Evolutionary conservation across 2,797 vertebrate genomes (phyloP).

Genomic region (Poeciliopsis presidionis): DNA sequence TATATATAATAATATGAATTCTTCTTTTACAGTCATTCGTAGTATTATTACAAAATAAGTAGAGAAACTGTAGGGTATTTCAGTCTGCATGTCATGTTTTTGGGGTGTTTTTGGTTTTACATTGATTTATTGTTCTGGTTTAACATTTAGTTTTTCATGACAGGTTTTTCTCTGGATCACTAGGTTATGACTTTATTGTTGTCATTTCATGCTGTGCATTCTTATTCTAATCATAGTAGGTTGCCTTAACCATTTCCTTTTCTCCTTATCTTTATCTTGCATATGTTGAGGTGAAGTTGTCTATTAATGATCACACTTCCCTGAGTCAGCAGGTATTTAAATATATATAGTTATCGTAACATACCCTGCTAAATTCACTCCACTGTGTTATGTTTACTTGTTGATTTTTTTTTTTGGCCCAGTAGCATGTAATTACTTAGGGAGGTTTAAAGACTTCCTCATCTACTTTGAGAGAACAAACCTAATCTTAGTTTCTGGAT

Average conservation of each 20-base stretch:
- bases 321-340: background rate
- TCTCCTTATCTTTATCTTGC: background rate
- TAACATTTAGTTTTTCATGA: background rate
- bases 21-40: slow-evolving; percentile 33
- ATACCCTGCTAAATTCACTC: background rate
- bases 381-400: background rate
- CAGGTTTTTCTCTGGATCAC: background rate
- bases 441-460: background rate
- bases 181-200: background rate
- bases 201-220: background rate
- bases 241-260: background rate
- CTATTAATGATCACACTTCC: background rate
- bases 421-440: background rate
- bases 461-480: background rate
- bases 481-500: slow-evolving; percentile 45
- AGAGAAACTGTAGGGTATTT: slow-evolving; percentile 27
- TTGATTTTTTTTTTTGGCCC: background rate
- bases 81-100: background rate
- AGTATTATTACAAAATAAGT: slow-evolving; percentile 50
- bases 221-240: background rate
- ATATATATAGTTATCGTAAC: background rate
- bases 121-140: background rate
- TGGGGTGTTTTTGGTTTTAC: background rate
- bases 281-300: background rate
- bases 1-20: slow-evolving; percentile 70